These are phyloP conservation scores for Numenius phaeopus DNA, from an alignment of 2,797 vertebrate genomes.

Conservation along the genomic window DNA sequence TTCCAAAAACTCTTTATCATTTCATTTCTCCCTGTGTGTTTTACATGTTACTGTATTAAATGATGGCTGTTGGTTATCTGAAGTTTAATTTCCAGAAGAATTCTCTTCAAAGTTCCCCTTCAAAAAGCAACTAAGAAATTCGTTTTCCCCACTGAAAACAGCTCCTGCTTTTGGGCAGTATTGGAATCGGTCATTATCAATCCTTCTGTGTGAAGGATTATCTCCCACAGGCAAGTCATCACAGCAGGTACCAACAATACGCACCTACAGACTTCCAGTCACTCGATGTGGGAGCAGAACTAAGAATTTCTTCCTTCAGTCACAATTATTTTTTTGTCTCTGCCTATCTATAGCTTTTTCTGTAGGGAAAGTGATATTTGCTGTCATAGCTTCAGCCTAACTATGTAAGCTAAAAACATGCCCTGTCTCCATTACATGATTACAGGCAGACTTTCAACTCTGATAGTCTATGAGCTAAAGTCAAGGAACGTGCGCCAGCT, in stretches of 20 bases:
- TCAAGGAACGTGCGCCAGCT: conserved; percentile 65
- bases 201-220: conserved; percentile 10
- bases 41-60: not conserved
- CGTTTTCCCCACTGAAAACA: not conserved
- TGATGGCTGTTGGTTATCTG: not conserved
- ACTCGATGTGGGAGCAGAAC: conserved; percentile 9
- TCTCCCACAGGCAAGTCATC: conserved; percentile 27
- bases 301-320: not conserved
- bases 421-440: conserved; percentile 65
- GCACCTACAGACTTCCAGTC: conserved; percentile 19
- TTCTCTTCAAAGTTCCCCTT: not conserved
- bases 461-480: conserved; percentile 71
- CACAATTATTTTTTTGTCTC: not conserved
- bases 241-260: conserved; percentile 23
- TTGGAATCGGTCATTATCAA: not conserved
- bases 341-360: not conserved
- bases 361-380: conserved; percentile 28
- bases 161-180: not conserved
- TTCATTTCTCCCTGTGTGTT: not conserved
- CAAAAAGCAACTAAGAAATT: not conserved
- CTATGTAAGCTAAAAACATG: conserved; percentile 52
- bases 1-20: not conserved
- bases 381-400: conserved; percentile 33
- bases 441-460: conserved; percentile 61
- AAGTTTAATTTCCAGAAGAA: conserved; percentile 4